Percentiles rank a stretch among this genome's conserved stretches.
Evolutionary conservation across 2,888 invertebrate species (phyloP).

Genomic region (Branchipolynoe longqiensis): DNA sequence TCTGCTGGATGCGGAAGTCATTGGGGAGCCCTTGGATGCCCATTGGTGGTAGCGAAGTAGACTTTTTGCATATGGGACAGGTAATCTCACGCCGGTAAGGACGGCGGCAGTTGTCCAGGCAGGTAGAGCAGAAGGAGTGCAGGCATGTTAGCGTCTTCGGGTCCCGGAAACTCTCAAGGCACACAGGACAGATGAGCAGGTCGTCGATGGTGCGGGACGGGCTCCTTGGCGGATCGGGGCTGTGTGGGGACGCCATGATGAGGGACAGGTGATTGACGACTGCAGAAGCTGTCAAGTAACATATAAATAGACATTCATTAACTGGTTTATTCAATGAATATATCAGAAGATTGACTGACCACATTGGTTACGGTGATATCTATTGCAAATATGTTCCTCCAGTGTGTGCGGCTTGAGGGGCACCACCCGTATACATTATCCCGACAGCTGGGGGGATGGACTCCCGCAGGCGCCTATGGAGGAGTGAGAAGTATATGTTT

Average conservation of each 20-base stretch:
- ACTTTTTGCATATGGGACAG: slow-evolving; percentile 80
- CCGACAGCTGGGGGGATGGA: too few relatives aligned
- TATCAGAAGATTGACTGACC: too few relatives aligned
- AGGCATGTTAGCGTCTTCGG: slow-evolving; percentile 79
- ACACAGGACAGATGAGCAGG: slow-evolving; percentile 76
- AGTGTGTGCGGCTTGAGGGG: too few relatives aligned
- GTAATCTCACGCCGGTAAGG: slow-evolving; percentile 77
- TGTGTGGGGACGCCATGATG: slow-evolving; percentile 56
- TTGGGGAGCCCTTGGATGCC: slow-evolving; percentile 79
- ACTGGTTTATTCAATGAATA: too few relatives aligned
- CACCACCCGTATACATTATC: too few relatives aligned
- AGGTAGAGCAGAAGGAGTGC: slow-evolving; percentile 79
- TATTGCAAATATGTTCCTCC: too few relatives aligned
- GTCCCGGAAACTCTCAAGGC: slow-evolving; percentile 78
- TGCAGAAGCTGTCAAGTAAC: too few relatives aligned
- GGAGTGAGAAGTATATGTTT: too few relatives aligned
- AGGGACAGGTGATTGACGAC: not conserved
- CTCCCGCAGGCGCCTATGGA: too few relatives aligned
- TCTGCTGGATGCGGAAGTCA: slow-evolving; percentile 75
- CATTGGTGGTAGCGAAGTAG: slow-evolving; percentile 77
- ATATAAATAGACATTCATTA: too few relatives aligned
- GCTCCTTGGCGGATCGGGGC: slow-evolving; percentile 15
- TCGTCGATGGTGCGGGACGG: slow-evolving; percentile 60
- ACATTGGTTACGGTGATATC: too few relatives aligned
- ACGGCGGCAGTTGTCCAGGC: slow-evolving; percentile 74